Evolutionary conservation across 2,888 invertebrate genomes (phyloP).

Genomic region (Tridacna gigas): DNA sequence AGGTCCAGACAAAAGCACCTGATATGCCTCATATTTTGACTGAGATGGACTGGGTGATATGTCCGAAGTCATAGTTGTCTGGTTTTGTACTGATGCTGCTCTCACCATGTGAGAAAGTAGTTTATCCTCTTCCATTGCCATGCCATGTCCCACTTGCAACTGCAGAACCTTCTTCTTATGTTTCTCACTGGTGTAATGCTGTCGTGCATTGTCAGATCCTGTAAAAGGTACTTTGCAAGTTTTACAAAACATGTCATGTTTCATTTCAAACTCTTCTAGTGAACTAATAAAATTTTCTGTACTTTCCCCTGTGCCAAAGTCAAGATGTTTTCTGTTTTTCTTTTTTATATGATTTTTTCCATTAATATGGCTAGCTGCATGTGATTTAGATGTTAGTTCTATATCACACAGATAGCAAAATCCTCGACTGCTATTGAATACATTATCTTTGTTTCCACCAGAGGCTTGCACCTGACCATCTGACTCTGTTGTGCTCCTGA

Average conservation of each 20-base stretch:
- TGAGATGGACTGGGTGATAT: not conserved
- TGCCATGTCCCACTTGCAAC: not conserved
- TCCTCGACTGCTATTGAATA: slow-evolving; percentile 52
- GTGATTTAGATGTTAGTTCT: slow-evolving; percentile 62
- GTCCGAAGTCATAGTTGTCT: not conserved
- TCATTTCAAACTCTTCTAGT: not conserved
- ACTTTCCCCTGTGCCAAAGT: not conserved
- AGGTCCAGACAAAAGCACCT: slow-evolving; percentile 38
- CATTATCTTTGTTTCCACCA: slow-evolving; percentile 36
- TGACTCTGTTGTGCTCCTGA: too few relatives aligned
- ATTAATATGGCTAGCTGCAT: slow-evolving; percentile 64
- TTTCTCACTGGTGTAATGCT: slow-evolving; percentile 72
- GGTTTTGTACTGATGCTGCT: too few relatives aligned
- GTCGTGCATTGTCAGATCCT: slow-evolving; percentile 63
- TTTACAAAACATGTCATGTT: slow-evolving; percentile 6
- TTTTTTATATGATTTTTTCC: slow-evolving; percentile 68
- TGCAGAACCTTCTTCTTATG: slow-evolving; percentile 63
- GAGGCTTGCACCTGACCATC: not conserved
- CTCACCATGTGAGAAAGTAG: not conserved
- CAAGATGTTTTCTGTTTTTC: not conserved
- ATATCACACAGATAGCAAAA: slow-evolving; percentile 66
- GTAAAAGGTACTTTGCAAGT: slow-evolving; percentile 40
- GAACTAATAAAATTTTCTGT: not conserved
- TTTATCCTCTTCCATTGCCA: not conserved
- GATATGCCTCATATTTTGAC: slow-evolving; percentile 25